A percentile compares a stretch with the other conserved stretches of the same genome.
These are phyloP conservation scores for Hoplias malabaricus DNA, from an alignment of 2,113 vertebrate species.

Conservation along the genomic window DNA sequence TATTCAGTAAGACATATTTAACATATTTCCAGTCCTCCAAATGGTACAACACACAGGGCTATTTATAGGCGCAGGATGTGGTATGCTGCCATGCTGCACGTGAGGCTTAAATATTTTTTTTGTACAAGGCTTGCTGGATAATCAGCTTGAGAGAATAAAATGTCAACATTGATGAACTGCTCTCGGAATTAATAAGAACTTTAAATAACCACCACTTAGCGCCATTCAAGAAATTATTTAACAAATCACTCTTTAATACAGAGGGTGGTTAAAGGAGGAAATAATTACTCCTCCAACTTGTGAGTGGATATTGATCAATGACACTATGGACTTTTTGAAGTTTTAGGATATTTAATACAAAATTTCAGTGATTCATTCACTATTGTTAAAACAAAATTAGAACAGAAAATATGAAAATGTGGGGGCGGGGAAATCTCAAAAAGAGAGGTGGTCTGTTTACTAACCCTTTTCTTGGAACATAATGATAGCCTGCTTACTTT, in stretches of 20 bases:
- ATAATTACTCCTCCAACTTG: slow-evolving; percentile 11
- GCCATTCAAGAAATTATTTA: slow-evolving; percentile 40
- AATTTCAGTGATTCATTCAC: background rate
- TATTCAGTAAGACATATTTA: slow-evolving; percentile 35
- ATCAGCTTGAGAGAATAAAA: slow-evolving; percentile 38
- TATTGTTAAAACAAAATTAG: background rate
- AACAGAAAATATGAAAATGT: background rate
- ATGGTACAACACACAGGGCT: slow-evolving; percentile 20
- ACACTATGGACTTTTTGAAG: slow-evolving; percentile 21
- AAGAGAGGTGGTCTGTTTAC: background rate
- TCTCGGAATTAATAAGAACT: slow-evolving; percentile 41
- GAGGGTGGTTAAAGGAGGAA: slow-evolving; percentile 19
- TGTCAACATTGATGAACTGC: slow-evolving; percentile 47
- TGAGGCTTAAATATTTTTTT: slow-evolving; percentile 35
- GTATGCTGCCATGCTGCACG: slow-evolving; percentile 11
- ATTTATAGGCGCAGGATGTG: slow-evolving; percentile 21
- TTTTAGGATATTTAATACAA: background rate
- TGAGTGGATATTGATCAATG: slow-evolving; percentile 32
- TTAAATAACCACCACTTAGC: slow-evolving; percentile 46
- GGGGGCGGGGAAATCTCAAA: background rate
- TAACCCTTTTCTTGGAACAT: slow-evolving; percentile 11
- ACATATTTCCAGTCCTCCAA: slow-evolving; percentile 35
- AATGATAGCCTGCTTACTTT: slow-evolving; percentile 12
- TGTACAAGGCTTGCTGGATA: slow-evolving; percentile 31
- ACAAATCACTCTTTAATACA: slow-evolving; percentile 37